Conservation (phyloP, 64 coral and sea anemone species). For the Cladopsammia gracilis region DNA sequence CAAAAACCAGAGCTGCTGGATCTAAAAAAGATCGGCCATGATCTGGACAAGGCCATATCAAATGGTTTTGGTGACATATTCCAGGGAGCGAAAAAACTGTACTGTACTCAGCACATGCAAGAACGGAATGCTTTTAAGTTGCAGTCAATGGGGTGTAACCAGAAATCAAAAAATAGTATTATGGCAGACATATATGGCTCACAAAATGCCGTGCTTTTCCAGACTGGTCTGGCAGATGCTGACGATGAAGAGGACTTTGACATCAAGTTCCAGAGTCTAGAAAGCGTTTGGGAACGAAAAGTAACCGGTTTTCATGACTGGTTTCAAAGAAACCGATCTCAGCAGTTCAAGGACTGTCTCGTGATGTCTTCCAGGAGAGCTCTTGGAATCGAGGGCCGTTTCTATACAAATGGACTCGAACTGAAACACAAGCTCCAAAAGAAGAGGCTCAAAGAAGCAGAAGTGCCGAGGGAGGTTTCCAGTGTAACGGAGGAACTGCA, state of each 20-base stretch:
- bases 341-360: slow-evolving; percentile 47
- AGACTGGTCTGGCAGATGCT: slow-evolving; percentile 63
- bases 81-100: slow-evolving; percentile 40
- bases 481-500: slow-evolving; percentile 33
- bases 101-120: slow-evolving; percentile 68
- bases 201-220: slow-evolving; percentile 48
- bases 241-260: slow-evolving; percentile 52
- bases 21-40: slow-evolving; percentile 58
- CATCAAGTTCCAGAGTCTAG: slow-evolving; percentile 59
- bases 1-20: slow-evolving; percentile 4
- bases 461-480: slow-evolving; percentile 66
- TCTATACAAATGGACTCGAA: slow-evolving; percentile 67
- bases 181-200: slow-evolving; percentile 74
- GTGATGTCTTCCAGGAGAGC: background rate
- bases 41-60: slow-evolving; percentile 61
- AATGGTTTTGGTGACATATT: slow-evolving; percentile 59
- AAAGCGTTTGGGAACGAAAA: slow-evolving; percentile 50
- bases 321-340: slow-evolving; percentile 45
- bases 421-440: slow-evolving; percentile 76
- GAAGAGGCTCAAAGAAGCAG: slow-evolving; percentile 42
- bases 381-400: slow-evolving; percentile 66
- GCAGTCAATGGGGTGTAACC: slow-evolving; percentile 57
- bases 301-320: slow-evolving; percentile 48
- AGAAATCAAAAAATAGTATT: slow-evolving; percentile 37
- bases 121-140: slow-evolving; percentile 61